Evolutionary conservation across 2,888 invertebrate genomes (phyloP), one percentile per base, ranked within the genome.

Genomic region (Tetranychus piercei): DNA sequence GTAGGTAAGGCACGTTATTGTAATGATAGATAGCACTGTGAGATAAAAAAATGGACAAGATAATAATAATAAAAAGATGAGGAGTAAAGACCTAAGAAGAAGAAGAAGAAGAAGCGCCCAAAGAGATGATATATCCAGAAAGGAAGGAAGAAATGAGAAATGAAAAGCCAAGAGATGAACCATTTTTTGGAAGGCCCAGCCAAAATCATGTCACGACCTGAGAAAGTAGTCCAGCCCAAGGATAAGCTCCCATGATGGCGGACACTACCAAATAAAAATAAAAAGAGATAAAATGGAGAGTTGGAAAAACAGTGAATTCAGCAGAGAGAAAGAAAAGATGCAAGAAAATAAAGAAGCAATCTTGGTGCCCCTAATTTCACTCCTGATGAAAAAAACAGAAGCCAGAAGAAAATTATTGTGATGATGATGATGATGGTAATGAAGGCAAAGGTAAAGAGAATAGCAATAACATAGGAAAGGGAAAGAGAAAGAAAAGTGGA

Each of bases 101-200:
- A 20, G 15, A 18, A 22, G n/a, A 69, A 15, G 20, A 69, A 69
- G 18, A 69, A 23, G 69, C 22, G 34, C 22, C 69, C 69, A 23
- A 69, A 23, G 34, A 23, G 69, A 69, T 9, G n/a, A n/a, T 9
- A n/a, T 11, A 23, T 23, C 15, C 11, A n/a, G 7, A 23, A 69
- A 69, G 69, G 69, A 69, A 23, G 69, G 69, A 69, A 69, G 34
- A 23, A 69, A 23, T n/a, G n/a, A 7, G 6, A 55, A 55, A 55
- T 55, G 15, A 15, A 55, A 15, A 55, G 15, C 2, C 9, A 55
- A 55, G 55, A 55, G 55, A 55, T 55, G 55, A 55, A 15, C 55
- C 15, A 55, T 55, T 55, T 55, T 34, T 55, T 55, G 55, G 55
- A 55, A 55, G 15, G 55, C 55, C 55, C 55, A 55, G 55, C 55